Base-by-base conservation (phyloP, 2,888 invertebrate species). In the Campaea margaritaria region DNA sequence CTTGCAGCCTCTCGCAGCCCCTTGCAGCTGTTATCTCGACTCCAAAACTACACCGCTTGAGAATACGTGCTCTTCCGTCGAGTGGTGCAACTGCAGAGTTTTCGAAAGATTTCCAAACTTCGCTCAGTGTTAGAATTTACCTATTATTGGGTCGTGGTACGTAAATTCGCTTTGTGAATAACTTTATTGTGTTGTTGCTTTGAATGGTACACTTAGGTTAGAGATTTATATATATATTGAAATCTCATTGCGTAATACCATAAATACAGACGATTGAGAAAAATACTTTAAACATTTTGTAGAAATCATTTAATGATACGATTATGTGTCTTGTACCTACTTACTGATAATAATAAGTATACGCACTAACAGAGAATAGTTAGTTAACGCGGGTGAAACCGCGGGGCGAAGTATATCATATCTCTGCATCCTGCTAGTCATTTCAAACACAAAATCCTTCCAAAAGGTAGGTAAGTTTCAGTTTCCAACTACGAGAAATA, bases 21-120 rank as follows among this genome's bases (percentile, higher is more conserved):
- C 69, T 68, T 65, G 58, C 77, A 76, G 78, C 75, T 79, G 83
- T 80, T 83, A 82, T 82, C 78, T 74, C 67, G 59, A 72, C 72
- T 74, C 75, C 71, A 71, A 69, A 80, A 81, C 76, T 79, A 70
- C 65, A 64, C 71, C 68, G 72, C 68, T 77, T 67, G 65, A 64
- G 69, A 72, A 68, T 67, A 74, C 75, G 76, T 81, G 79, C 76
- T 64, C 61, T 59, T 50, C 54, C 65, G 67, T 67, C 71, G 65
- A 75, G 64, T 62, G 65, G 39, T 66, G 67, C 68, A 59, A 65
- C 62, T 69, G 50, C 58, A 58, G 54, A 72, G 69, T 68, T 69
- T 62, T 62, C 59, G 48, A 62, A 68, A 69, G 61, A 69, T 68
- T 72, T 65, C 58, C 50, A 62, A 67, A 67, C 62, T 67, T 52